A percentile compares a stretch with the other conserved stretches of the same genome.
These are phyloP conservation scores for Diabrotica virgifera DNA, from an alignment of 1,140 invertebrate species.

Conservation along the genomic window DNA sequence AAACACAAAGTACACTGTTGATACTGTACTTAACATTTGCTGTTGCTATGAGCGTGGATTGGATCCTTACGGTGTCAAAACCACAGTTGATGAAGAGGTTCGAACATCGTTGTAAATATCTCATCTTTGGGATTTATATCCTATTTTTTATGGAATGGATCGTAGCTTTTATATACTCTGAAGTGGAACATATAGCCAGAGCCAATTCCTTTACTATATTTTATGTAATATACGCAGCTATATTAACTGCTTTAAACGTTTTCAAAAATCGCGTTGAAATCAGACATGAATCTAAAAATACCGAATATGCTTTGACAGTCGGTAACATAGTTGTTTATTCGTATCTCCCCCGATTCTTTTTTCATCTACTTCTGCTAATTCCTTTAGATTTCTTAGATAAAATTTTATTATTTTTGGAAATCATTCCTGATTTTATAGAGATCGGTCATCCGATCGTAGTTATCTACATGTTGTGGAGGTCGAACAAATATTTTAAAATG, in stretches of 20 bases:
- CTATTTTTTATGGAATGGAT: conserved; percentile 16
- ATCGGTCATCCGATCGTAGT: conserved; percentile 8
- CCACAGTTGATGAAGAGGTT: not conserved
- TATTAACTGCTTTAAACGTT: not conserved
- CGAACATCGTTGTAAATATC: not conserved
- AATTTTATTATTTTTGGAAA: not conserved
- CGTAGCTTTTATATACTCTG: conserved; percentile 10
- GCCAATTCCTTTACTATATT: conserved; percentile 5
- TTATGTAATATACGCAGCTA: conserved; percentile 1
- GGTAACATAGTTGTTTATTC: not conserved
- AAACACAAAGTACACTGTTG: conserved; percentile 16
- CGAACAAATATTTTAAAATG: conserved; percentile 16
- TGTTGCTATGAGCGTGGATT: conserved; percentile 4
- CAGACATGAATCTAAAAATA: not conserved
- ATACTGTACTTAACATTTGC: conserved; percentile 7
- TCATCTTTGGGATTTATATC: not conserved
- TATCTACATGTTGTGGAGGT: conserved; percentile 4
- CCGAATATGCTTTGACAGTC: not conserved
- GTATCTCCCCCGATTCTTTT: not conserved
- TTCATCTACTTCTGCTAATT: not conserved
- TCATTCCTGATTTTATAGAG: not conserved
- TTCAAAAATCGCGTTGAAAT: not conserved
- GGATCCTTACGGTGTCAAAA: conserved; percentile 8
- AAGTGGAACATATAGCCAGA: conserved; percentile 10
- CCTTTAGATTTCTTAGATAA: not conserved